Conservation (phyloP, 2,113 vertebrate genomes). For the Dolichotis patagonum region DNA sequence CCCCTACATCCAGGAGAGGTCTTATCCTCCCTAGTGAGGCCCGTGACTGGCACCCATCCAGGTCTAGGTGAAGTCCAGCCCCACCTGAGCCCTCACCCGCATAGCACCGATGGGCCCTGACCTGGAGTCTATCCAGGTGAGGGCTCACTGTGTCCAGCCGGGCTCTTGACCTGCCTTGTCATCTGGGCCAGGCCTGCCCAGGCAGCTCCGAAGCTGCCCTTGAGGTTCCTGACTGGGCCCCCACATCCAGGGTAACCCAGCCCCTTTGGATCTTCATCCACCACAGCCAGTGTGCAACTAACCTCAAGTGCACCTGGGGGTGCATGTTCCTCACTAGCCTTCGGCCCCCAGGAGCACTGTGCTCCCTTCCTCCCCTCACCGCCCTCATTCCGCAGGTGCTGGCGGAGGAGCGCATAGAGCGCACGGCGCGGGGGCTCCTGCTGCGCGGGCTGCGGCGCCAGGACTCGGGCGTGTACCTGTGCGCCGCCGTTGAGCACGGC, state of each 20-base stretch:
- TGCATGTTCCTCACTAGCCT: too few relatives aligned
- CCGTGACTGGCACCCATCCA: background rate
- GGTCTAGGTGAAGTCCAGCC: background rate
- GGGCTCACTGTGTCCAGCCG: background rate
- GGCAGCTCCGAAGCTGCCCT: too few relatives aligned
- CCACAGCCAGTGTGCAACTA: background rate
- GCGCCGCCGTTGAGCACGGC: slow-evolving; percentile 93
- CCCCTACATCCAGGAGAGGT: background rate
- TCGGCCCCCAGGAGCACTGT: background rate
- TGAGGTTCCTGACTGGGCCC: background rate
- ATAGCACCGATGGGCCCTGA: background rate
- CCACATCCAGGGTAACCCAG: background rate
- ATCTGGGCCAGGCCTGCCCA: background rate
- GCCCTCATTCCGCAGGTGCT: slow-evolving; percentile 86
- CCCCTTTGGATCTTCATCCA: background rate
- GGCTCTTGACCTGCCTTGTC: background rate
- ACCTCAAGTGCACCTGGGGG: too few relatives aligned
- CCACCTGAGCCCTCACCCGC: too few relatives aligned
- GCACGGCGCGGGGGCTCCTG: slow-evolving; percentile 90
- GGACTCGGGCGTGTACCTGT: slow-evolving; percentile 92
- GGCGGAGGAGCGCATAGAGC: slow-evolving; percentile 90
- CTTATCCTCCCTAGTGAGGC: background rate
- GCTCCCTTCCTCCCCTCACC: background rate
- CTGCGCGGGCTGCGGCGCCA: slow-evolving; percentile 90
- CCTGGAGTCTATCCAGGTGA: background rate